Percentiles rank a stretch among this genome's conserved stretches.
Conservation (phyloP, 2,888 invertebrate genomes). For the Flexamia atlantica region DNA sequence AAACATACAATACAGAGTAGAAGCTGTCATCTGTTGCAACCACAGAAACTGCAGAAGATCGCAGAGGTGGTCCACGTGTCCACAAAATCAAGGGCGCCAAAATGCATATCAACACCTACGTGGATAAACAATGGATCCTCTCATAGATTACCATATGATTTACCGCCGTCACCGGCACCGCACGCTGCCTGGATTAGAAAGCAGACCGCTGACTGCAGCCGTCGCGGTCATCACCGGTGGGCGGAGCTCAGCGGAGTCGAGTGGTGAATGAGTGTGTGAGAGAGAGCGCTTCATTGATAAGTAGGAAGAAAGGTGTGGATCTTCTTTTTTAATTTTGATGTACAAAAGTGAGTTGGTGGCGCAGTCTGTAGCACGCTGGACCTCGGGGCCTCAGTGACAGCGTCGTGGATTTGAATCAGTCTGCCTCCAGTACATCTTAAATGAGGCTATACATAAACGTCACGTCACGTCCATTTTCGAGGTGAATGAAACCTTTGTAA, state of each 20-base stretch:
- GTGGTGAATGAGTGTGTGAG: neutral
- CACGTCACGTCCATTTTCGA: no score
- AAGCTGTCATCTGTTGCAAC: no score
- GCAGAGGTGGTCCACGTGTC: conserved; percentile 2
- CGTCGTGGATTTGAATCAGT: no score
- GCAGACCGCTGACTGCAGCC: neutral
- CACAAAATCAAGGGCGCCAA: neutral
- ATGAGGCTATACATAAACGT: no score
- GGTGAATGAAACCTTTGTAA: no score
- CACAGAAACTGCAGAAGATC: neutral
- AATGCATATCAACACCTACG: conserved; percentile 13
- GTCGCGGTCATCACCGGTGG: neutral
- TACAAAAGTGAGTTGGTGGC: no score
- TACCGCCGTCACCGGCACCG: neutral
- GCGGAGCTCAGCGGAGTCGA: neutral
- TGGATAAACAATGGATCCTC: neutral
- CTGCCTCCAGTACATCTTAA: no score
- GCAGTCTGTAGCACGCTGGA: no score
- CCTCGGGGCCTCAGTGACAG: no score
- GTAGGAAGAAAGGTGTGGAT: no score
- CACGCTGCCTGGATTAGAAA: conserved; percentile 12
- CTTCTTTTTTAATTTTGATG: no score
- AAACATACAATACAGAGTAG: no score
- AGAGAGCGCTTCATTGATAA: neutral
- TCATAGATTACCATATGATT: conserved; percentile 14